phyloP scores from a whole-genome alignment of 2,113 vertebrate species.

The Dasypus novemcinctus region DNA sequence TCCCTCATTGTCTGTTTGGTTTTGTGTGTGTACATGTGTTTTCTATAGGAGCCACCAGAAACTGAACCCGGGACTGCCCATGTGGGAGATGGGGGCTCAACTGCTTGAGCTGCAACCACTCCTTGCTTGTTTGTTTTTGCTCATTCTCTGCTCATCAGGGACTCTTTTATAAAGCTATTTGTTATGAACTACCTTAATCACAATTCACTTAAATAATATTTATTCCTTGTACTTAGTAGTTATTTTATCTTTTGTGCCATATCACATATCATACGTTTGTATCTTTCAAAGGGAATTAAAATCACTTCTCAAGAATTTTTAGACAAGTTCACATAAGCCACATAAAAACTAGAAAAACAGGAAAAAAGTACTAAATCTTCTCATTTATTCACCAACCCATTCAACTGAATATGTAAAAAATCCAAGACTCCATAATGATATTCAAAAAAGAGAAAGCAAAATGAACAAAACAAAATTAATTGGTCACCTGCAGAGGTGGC shows the following conservation, averaged over 20 bases:
- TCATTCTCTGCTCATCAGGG: neutral
- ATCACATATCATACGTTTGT: neutral
- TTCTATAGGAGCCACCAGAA: no score
- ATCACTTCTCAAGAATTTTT: neutral
- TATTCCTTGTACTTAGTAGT: neutral
- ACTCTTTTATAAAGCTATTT: no score
- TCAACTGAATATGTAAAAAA: neutral
- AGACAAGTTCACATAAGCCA: neutral
- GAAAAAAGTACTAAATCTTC: neutral
- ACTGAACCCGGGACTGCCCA: no score
- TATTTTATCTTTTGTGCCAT: neutral
- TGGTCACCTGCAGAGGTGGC: neutral
- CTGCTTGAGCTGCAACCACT: no score
- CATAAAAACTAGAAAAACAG: slow-evolving; percentile 20
- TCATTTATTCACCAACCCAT: neutral
- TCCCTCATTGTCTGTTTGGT: no score
- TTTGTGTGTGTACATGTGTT: no score
- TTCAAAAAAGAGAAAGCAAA: neutral
- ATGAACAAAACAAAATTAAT: neutral
- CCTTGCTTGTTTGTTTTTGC: no score
- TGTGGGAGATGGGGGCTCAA: no score
- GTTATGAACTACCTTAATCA: no score
- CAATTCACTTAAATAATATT: no score
- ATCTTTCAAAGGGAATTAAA: slow-evolving; percentile 25
- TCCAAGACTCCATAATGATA: neutral